Percentiles rank a stretch among this genome's conserved stretches.
phyloP scores from a whole-genome alignment of 2,797 vertebrate genomes.

The Propithecus perrieri region DNA sequence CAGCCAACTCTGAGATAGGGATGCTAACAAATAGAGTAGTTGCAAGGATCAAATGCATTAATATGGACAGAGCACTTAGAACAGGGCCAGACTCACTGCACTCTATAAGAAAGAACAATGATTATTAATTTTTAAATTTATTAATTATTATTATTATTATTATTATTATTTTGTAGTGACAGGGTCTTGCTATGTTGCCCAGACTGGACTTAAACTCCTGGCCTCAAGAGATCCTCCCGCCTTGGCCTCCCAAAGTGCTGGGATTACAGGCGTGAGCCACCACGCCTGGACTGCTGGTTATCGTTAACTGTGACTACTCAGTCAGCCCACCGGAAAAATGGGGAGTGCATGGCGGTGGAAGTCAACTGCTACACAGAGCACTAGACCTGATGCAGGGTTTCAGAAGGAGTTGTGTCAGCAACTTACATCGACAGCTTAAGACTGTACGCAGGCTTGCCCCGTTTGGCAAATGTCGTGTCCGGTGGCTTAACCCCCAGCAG shows the following conservation, averaged over 20 bases:
- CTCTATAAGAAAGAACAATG: neutral
- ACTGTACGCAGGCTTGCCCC: neutral
- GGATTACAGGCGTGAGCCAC: neutral
- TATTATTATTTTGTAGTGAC: neutral
- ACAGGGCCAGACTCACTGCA: accelerated
- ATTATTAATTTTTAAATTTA: neutral
- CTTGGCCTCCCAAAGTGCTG: neutral
- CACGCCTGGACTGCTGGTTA: neutral
- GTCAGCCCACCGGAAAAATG: accelerated
- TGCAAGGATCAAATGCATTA: neutral
- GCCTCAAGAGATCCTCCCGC: neutral
- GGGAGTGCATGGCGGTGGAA: accelerated
- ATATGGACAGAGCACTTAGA: neutral
- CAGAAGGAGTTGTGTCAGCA: neutral
- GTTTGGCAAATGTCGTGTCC: accelerated
- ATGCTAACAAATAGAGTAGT: neutral
- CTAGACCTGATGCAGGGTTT: neutral
- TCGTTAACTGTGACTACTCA: too few species aligned
- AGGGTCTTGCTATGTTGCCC: neutral
- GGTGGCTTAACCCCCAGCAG: neutral
- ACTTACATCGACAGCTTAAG: neutral
- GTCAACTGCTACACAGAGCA: accelerated
- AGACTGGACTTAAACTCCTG: neutral
- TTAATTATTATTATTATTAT: neutral
- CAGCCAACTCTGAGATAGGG: neutral